Base-by-base conservation (phyloP, 2,888 invertebrate species). In the Choreutis nemorana region DNA sequence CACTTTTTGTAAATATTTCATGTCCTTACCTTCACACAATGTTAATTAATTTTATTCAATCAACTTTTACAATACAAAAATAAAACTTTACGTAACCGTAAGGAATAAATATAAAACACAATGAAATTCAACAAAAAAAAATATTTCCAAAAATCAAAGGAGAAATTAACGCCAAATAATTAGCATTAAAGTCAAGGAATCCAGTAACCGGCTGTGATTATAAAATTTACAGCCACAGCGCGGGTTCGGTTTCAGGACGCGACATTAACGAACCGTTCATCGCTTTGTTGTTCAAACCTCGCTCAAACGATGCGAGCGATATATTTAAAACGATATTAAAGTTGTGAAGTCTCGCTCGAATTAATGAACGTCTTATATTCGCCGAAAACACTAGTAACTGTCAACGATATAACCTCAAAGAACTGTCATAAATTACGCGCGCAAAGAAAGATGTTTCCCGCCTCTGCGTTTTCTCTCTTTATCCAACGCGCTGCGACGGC, bases 371-470 rank as follows among this genome's bases (percentile, higher is more conserved):
- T 50, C 55, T 58, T 58, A 59, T 55, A 57, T 70, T 70, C 68
- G 50, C 48, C 48, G 58, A 60, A 60, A 56, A 59, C 59, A 57
- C 55, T 45, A 56, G 48, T 61, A 63, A 57, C 55, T 59, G 59
- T 59, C 55, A 57, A 44, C 55, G 53, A 42, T 27, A 40, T 32
- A 40, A 34, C 36, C 38, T 40, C 39, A 47, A 44, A 47, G 55
- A 40, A 31, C 39, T 36, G 30, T 50, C 48, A 44, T 65, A 64
- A 65, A 64, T 65, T 55, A 61, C 34, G 39, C 45, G 41, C 39
- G 55, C 53, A 63, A 65, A 66, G 70, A 70, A 71, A 72, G 70
- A 75, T 70, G 66, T 59, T 61, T 65, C 66, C 70, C 70, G 67
- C 64, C 58, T 49, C 44, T 42, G 38, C 35, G 37, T 31, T 30